phyloP scores from a whole-genome alignment of 2,888 invertebrate genomes.

The Proisotoma minuta region DNA sequence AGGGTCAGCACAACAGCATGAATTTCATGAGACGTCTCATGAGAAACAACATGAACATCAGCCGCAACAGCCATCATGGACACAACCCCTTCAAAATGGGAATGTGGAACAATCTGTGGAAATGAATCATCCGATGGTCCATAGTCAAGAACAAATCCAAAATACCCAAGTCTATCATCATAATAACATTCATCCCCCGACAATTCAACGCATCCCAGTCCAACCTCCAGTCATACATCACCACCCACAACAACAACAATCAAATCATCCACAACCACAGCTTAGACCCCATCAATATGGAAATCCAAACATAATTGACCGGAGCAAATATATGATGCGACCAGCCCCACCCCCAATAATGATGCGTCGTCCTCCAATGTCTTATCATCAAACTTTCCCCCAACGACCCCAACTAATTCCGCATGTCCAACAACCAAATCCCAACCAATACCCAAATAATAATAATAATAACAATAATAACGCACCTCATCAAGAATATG shows the following conservation, averaged over 20 bases:
- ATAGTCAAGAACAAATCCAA: background rate
- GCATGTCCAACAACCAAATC: slow-evolving; percentile 23
- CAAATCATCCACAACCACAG: background rate
- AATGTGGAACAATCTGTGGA: background rate
- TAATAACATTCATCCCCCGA: background rate
- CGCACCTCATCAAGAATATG: slow-evolving; percentile 22
- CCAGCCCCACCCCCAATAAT: slow-evolving; percentile 45
- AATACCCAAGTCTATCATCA: background rate
- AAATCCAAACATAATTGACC: slow-evolving; percentile 27
- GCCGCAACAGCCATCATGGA: background rate
- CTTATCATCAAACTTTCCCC: slow-evolving; percentile 15
- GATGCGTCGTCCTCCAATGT: slow-evolving; percentile 36
- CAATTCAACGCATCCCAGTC: background rate
- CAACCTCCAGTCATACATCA: background rate
- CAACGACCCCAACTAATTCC: slow-evolving; percentile 19
- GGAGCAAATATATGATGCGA: slow-evolving; percentile 39
- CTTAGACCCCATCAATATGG: background rate
- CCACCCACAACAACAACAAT: background rate
- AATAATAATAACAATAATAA: slow-evolving; percentile 18
- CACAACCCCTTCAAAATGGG: background rate
- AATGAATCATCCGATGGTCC: background rate
- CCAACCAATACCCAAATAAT: slow-evolving; percentile 10
- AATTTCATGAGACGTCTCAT: too few relatives aligned
- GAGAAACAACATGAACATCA: background rate
- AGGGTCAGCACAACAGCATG: slow-evolving; percentile 1